Conservation (phyloP, 2,797 vertebrate species). For the Etheostoma nigrum region DNA sequence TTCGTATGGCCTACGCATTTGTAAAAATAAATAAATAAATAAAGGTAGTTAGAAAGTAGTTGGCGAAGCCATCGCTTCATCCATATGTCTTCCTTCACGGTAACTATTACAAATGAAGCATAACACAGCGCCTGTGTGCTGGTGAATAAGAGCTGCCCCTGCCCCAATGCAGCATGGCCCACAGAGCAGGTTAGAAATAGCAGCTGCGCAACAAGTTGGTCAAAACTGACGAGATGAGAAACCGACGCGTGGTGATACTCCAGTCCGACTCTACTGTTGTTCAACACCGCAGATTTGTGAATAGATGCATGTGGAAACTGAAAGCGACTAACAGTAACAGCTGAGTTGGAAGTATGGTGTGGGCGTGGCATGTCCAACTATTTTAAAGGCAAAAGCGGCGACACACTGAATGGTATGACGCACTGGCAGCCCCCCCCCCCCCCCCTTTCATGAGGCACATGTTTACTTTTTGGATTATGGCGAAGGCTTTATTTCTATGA, state of each 20-base stretch:
- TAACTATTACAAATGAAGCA: constrained; percentile 13
- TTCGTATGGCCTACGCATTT: background rate
- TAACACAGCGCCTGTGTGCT: background rate
- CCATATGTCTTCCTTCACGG: constrained; percentile 5
- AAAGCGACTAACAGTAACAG: constrained; percentile 62
- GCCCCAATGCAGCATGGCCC: constrained; percentile 18
- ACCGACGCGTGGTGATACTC: constrained; percentile 1
- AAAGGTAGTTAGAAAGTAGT: background rate
- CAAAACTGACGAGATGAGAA: constrained; percentile 29
- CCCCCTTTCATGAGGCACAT: constrained; percentile 31
- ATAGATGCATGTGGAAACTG: constrained; percentile 54
- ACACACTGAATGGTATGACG: constrained; percentile 53
- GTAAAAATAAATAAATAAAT: no score
- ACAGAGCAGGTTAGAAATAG: constrained; percentile 58
- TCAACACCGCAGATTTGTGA: constrained; percentile 24
- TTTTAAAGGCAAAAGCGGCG: constrained; percentile 65
- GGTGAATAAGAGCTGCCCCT: background rate
- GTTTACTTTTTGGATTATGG: constrained; percentile 58
- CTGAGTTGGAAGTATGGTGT: constrained; percentile 66
- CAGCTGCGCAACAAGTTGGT: constrained; percentile 81
- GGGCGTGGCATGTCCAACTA: constrained; percentile 75
- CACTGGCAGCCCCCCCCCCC: constrained; percentile 17
- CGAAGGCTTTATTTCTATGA: constrained; percentile 16
- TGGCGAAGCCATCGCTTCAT: background rate
- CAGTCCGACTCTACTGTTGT: background rate